Base-by-base conservation (phyloP, 1,140 invertebrate species). In the Drosophila pandora region DNA sequence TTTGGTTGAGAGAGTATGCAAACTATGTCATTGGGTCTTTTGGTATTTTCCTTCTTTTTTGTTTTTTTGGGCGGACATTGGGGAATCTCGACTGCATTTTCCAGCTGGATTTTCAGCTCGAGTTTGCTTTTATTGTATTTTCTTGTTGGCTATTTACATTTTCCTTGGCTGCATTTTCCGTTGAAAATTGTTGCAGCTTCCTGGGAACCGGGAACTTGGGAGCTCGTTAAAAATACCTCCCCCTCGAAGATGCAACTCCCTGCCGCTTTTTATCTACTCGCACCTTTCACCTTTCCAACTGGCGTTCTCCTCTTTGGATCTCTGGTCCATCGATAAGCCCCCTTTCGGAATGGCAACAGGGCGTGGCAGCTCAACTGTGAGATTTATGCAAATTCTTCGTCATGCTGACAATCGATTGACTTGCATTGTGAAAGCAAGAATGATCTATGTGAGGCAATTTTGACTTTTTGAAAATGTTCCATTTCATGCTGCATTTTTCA, bases 1-100 rank as follows among this genome's bases (percentile, higher is more conserved):
- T 48, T 25, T 6, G 39, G 43, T 47, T 47, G 43, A 47, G 21
- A 47, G 48, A 48, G 59, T 53, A 76, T 74, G 75, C 71, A 65
- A 81, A 68, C 78, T 87, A 77, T 87, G 82, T 87, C 82, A 87
- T 88, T 87, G 75, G 79, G 78, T 72, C 69, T 87, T 61, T 60
- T 56, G 75, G 74, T 71, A 60, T 85, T 61, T 43, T 21, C 13
- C 5, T 43, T 10, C 2, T 13, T 43, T 13, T 56, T 50, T 65
- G 48, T 34, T 37, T 58, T 47, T 48, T 48, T 53, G 28, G 60
- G 28, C 8, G 41, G 34, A 50, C 49, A 50, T 22, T 32, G 47
- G 17, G 60, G 56, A 57, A 68, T 56, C 57, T 57, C 45, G 30
- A 54, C 12, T 54, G 53, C 72, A 43, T 43, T 21, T 21, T 43